Conservation (phyloP, 2,888 invertebrate species). For the Parapristionchus giblindavisi region DNA sequence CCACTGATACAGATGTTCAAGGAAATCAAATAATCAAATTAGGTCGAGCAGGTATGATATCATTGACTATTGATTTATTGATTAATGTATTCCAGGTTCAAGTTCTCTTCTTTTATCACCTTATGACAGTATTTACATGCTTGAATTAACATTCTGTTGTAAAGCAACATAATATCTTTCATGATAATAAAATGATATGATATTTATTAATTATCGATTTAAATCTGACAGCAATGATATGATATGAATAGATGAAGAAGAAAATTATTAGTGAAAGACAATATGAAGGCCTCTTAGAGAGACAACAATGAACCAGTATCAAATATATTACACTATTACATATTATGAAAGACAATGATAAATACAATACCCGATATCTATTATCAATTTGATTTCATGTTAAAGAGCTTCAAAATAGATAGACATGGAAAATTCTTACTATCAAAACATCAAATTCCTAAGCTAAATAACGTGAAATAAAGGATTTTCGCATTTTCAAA, state of each 20-base stretch:
- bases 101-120: background rate
- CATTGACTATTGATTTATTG: background rate
- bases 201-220: background rate
- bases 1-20: conserved; percentile 16
- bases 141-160: conserved; percentile 24
- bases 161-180: background rate
- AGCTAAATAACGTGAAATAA: background rate
- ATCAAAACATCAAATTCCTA: background rate
- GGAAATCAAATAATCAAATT: conserved; percentile 22
- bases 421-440: too few species aligned
- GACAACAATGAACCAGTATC: too few species aligned
- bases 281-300: too few species aligned
- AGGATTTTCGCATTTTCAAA: too few species aligned
- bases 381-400: too few species aligned
- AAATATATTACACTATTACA: too few species aligned
- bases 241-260: too few species aligned
- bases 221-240: conserved; percentile 18
- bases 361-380: too few species aligned
- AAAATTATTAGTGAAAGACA: too few species aligned
- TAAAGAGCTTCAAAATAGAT: too few species aligned
- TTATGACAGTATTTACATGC: conserved; percentile 18
- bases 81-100: background rate
- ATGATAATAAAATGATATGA: background rate
- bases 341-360: too few species aligned
- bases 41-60: conserved; percentile 18